phyloP scores from a whole-genome alignment of 2,888 invertebrate species.

The Ophion costatus region DNA sequence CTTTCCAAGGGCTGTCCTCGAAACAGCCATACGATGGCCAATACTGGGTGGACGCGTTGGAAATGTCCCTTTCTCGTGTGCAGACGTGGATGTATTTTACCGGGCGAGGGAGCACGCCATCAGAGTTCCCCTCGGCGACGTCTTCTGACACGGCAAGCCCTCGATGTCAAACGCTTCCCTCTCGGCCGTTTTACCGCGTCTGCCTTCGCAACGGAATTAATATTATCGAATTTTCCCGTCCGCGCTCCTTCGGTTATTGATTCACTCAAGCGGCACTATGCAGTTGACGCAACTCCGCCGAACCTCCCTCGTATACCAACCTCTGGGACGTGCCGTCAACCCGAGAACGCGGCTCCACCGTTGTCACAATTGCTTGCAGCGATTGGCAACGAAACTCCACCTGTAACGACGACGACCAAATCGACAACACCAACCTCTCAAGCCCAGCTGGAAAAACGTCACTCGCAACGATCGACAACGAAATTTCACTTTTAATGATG shows the following conservation, averaged over 20 bases:
- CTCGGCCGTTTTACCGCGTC: constrained; percentile 38
- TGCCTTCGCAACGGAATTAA: constrained; percentile 58
- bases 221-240: constrained; percentile 66
- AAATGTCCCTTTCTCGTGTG: too few relatives aligned
- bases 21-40: too few relatives aligned
- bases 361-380: neutral
- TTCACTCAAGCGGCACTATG: constrained; percentile 15
- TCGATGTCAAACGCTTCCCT: constrained; percentile 26
- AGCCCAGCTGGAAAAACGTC: too few relatives aligned
- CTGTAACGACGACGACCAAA: too few relatives aligned
- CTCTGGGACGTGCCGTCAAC: neutral
- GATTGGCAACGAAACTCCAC: neutral
- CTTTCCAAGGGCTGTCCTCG: too few relatives aligned
- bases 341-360: neutral
- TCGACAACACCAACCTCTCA: too few relatives aligned
- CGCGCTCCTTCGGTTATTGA: constrained; percentile 50
- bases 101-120: neutral
- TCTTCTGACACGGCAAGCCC: constrained; percentile 44
- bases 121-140: constrained; percentile 40
- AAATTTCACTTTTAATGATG: neutral
- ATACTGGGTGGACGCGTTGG: too few relatives aligned
- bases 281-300: neutral
- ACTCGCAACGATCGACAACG: neutral
- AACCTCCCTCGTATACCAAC: neutral
- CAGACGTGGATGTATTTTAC: neutral